A percentile compares a stretch with the other conserved stretches of the same genome.
Evolutionary conservation across 1,140 invertebrate genomes (phyloP).

Genomic region (Drosophila melanica): DNA sequence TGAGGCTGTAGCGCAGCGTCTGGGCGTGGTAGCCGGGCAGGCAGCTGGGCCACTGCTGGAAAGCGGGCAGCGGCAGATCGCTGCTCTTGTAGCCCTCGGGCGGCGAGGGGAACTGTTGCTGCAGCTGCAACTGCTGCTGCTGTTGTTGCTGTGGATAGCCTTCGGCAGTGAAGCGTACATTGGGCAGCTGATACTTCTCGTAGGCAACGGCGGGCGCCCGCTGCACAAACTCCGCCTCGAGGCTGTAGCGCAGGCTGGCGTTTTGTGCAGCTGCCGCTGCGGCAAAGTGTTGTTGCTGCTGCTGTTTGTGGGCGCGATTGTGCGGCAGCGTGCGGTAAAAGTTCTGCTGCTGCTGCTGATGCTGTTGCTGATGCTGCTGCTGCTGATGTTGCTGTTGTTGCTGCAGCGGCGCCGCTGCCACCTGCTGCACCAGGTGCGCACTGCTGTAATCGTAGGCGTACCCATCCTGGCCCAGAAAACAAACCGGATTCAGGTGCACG

Average conservation of each 20-base stretch:
- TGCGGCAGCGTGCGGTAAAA: constrained; percentile 90
- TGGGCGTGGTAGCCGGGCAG: constrained; percentile 84
- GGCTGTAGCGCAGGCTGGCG: constrained; percentile 86
- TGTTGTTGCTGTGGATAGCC: constrained; percentile 87
- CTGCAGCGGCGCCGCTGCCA: constrained; percentile 45
- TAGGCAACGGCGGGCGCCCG: constrained; percentile 84
- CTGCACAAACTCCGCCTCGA: constrained; percentile 88
- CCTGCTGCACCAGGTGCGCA: constrained; percentile 70
- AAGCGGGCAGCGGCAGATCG: constrained; percentile 59
- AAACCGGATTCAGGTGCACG: constrained; percentile 88
- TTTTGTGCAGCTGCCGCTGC: constrained; percentile 86
- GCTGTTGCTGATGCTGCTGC: constrained; percentile 67
- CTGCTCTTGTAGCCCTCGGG: constrained; percentile 88
- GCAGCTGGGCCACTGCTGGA: constrained; percentile 85
- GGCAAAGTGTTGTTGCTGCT: constrained; percentile 72
- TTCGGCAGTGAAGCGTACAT: constrained; percentile 90
- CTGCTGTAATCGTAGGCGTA: constrained; percentile 91
- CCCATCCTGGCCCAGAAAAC: constrained; percentile 89
- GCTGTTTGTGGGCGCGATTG: constrained; percentile 85
- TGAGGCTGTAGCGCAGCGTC: constrained; percentile 67
- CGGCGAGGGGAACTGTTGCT: constrained; percentile 88
- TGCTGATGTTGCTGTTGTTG: constrained; percentile 45
- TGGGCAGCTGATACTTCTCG: constrained; percentile 85
- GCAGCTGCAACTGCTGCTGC: constrained; percentile 67
- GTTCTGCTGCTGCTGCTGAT: constrained; percentile 83